Base-by-base conservation (phyloP, 2,888 invertebrate genomes). In the Parapristionchus giblindavisi region DNA sequence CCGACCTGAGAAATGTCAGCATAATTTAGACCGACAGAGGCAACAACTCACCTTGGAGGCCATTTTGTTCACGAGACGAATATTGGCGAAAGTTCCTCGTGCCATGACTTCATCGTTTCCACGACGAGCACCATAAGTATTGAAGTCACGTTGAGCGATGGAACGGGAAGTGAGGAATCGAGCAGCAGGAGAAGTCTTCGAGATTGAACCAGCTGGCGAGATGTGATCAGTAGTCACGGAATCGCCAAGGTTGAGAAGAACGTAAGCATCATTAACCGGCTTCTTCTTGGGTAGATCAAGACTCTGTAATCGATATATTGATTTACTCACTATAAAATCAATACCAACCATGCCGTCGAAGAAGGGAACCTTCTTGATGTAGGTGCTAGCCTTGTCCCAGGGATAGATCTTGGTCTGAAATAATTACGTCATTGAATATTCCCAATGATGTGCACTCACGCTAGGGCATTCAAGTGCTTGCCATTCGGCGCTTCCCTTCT, bases 171-270 rank as follows among this genome's bases (percentile, higher is more conserved):
- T 78, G 56, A 83, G 75, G 79, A 81, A 83, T 87, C 94, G 90
- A 0, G 94, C 94, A 0, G 98, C 97, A 0, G 97, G 93, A 72
- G 96, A 96, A 89, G 93, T 96, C 74, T 80, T 77, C 0, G 97
- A 94, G 85, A 99, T 99, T 76, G 96, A 95, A 4, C 98, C 98
- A 29, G 98, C 98, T 0, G 98, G 98, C 2, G 96, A 96, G 80
- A 99, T 99, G 89, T 98, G 98, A 90, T 99, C 98, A 0, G 98
- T 98, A 38, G 98, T 99, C 8, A 99, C 96, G 0, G 96, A 97
- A 89, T 99, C 98, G 0, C 95, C 95, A 78, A 99, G 91, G 85
- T 93, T 92, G 0, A 98, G 91, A 34, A 99, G 90, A 52, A 93
- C 94, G 58, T 93, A 91, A 0, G 96, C 96, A 77, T 92, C 91